Percentiles rank a stretch among this genome's conserved stretches.
Conservation (phyloP, 2,888 invertebrate genomes). For the Orthosia cruda region DNA sequence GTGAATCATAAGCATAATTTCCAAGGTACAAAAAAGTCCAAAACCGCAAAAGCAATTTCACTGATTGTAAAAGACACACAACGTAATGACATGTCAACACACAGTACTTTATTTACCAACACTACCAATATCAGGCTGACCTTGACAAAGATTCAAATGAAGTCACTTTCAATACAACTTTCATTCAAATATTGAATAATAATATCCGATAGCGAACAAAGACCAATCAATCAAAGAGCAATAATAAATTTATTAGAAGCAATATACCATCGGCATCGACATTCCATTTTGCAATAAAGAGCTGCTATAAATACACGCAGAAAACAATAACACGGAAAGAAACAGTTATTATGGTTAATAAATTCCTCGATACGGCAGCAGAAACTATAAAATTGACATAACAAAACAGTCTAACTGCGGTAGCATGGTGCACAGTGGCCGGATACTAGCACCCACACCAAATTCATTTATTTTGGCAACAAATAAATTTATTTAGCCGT, state of each 20-base stretch:
- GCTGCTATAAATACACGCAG: not conserved
- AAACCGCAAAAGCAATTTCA: constrained; percentile 5
- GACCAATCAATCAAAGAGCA: constrained; percentile 12
- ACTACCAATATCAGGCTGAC: constrained; percentile 23
- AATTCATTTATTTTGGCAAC: constrained; percentile 66
- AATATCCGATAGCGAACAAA: not conserved
- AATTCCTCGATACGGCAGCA: constrained; percentile 40
- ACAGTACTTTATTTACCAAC: constrained; percentile 27
- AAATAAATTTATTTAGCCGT: constrained; percentile 60
- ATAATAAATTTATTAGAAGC: not conserved
- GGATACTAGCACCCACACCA: constrained; percentile 66
- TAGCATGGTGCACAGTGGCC: constrained; percentile 65
- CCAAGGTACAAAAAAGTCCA: constrained; percentile 4
- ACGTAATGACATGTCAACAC: constrained; percentile 30
- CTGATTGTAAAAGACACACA: constrained; percentile 16
- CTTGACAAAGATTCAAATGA: constrained; percentile 50
- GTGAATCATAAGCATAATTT: not conserved
- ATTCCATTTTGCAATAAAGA: constrained; percentile 10
- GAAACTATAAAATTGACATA: constrained; percentile 43
- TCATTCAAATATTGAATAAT: constrained; percentile 44
- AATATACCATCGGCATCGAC: not conserved
- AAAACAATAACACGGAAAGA: constrained; percentile 24
- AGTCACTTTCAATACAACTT: constrained; percentile 54
- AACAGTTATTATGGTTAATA: constrained; percentile 32
- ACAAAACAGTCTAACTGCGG: constrained; percentile 36